Evolutionary conservation across 2,797 vertebrate species (phyloP).

Genomic region (Echeneis naucrates): DNA sequence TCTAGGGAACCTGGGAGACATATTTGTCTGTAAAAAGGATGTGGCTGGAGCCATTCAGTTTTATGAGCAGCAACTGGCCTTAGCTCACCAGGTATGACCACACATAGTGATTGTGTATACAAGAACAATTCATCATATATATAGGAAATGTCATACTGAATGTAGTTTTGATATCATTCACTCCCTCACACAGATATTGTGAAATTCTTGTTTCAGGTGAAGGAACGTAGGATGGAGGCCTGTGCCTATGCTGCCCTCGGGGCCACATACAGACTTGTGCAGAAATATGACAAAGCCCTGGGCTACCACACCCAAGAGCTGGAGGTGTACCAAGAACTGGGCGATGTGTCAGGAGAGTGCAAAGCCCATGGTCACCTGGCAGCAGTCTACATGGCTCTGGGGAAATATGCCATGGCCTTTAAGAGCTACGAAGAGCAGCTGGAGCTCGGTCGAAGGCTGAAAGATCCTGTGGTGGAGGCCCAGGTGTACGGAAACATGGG

Average conservation of each 20-base stretch:
- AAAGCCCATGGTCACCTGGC: conserved; percentile 96
- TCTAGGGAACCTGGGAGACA: conserved; percentile 97
- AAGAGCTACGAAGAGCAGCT: conserved; percentile 97
- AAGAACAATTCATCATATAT: conserved; percentile 16
- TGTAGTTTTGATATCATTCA: conserved; percentile 34
- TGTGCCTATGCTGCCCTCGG: conserved; percentile 94
- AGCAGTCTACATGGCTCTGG: conserved; percentile 96
- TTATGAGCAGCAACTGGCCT: conserved; percentile 96
- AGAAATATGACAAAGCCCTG: conserved; percentile 92
- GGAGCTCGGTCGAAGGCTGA: conserved; percentile 92
- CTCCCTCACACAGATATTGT: conserved; percentile 20
- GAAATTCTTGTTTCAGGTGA: conserved; percentile 74
- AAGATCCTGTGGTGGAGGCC: conserved; percentile 92
- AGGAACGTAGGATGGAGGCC: conserved; percentile 82
- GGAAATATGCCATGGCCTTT: conserved; percentile 98
- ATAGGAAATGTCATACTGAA: conserved; percentile 24
- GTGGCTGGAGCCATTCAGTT: conserved; percentile 93
- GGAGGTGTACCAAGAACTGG: conserved; percentile 90
- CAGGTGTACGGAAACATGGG: conserved; percentile 99
- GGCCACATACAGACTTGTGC: conserved; percentile 89
- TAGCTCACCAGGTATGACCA: conserved; percentile 88
- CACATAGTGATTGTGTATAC: conserved; percentile 14
- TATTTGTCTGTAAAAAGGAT: conserved; percentile 97
- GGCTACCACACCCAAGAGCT: conserved; percentile 98
- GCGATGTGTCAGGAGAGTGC: conserved; percentile 92